Conservation (phyloP, 2,113 vertebrate genomes). For the Dasypus novemcinctus region DNA sequence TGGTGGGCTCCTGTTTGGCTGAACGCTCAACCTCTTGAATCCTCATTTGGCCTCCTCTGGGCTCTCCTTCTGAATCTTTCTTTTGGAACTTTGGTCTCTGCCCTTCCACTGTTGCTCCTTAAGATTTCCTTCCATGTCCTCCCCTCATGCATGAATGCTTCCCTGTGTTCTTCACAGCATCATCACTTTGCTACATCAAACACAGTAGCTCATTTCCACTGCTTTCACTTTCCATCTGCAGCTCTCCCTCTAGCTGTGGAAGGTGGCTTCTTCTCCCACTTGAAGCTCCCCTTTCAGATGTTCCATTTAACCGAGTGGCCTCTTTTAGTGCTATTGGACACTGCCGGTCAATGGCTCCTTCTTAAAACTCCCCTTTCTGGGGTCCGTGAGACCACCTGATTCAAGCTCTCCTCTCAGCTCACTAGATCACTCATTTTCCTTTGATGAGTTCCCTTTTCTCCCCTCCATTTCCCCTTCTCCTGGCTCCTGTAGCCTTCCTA, state of each 20-base stretch:
- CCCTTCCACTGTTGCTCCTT: no score
- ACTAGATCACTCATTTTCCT: not conserved
- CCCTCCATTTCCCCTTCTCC: not conserved
- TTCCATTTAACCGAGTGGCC: no score
- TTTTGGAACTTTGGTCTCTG: not conserved
- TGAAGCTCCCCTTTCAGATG: not conserved
- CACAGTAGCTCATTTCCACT: accelerated
- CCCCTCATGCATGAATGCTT: accelerated
- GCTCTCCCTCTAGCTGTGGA: accelerated
- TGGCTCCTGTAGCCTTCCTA: not conserved
- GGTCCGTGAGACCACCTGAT: accelerated
- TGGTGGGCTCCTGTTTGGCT: accelerated
- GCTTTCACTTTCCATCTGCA: not conserved
- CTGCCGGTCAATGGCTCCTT: not conserved
- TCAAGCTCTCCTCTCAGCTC: not conserved
- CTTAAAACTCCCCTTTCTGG: not conserved
- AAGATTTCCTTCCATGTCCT: accelerated
- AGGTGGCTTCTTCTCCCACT: accelerated
- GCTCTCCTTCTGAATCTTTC: not conserved
- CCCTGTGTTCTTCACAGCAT: not conserved
- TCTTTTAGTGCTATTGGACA: no score
- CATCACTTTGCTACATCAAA: not conserved
- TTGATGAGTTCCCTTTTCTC: not conserved
- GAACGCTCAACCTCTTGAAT: not conserved
- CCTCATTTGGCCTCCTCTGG: no score